Conservation (phyloP, 2,113 vertebrate species). For the Aegotheles bennettii region DNA sequence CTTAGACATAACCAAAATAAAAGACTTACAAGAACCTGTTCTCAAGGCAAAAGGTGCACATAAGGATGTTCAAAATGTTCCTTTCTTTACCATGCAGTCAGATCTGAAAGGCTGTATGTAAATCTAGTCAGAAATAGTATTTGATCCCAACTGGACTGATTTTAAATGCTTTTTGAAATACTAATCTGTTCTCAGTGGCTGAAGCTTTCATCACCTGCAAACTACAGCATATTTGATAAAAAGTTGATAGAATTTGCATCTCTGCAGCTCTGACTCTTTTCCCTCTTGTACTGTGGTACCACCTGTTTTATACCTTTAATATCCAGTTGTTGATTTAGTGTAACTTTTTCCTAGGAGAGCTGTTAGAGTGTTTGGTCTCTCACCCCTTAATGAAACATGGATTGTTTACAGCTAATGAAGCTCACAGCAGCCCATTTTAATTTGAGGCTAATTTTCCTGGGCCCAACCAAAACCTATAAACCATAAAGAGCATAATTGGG, state of each 20-base stretch:
- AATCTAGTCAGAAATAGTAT: neutral
- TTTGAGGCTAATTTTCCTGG: slow-evolving; percentile 25
- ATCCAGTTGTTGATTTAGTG: neutral
- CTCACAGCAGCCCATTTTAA: slow-evolving; percentile 21
- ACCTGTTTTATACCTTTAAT: slow-evolving; percentile 59
- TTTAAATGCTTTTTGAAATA: slow-evolving; percentile 18
- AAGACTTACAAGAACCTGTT: neutral
- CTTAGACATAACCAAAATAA: neutral
- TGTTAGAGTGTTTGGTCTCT: neutral
- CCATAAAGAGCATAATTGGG: neutral
- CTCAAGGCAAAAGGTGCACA: neutral
- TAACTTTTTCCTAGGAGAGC: neutral
- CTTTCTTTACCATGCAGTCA: neutral
- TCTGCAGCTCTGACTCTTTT: neutral
- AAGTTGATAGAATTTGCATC: neutral
- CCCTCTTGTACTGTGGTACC: neutral
- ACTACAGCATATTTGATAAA: neutral
- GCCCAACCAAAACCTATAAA: neutral
- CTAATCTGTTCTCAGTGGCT: neutral
- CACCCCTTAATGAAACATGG: slow-evolving; percentile 48
- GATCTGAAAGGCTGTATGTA: neutral
- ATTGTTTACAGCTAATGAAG: slow-evolving; percentile 57
- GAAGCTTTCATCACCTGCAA: neutral
- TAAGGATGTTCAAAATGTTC: neutral
- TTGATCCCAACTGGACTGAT: neutral